Evolutionary conservation across 2,113 vertebrate species (phyloP).

Genomic region (Scortum barcoo): DNA sequence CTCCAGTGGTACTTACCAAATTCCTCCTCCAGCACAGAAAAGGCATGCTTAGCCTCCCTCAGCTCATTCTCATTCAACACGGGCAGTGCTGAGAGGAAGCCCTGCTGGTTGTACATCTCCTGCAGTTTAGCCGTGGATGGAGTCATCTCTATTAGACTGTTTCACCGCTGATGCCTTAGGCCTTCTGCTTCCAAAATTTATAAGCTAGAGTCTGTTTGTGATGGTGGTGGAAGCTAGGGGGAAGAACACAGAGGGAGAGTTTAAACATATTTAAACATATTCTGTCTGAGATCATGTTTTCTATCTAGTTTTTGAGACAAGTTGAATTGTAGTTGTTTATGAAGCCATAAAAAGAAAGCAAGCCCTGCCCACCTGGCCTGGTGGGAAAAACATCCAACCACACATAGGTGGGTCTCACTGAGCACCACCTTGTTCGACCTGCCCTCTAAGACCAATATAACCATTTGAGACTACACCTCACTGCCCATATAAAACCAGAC

Average conservation of each 20-base stretch:
- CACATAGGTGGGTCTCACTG: constrained; percentile 14
- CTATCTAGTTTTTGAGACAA: constrained; percentile 22
- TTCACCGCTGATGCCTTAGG: constrained; percentile 11
- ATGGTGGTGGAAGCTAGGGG: background rate
- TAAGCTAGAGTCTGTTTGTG: constrained; percentile 6
- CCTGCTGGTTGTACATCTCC: constrained; percentile 72
- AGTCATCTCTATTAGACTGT: constrained; percentile 55
- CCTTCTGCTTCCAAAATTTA: constrained; percentile 38
- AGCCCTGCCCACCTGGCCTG: background rate
- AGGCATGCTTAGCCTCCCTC: constrained; percentile 72
- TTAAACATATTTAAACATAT: constrained; percentile 4
- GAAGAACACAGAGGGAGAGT: constrained; percentile 8
- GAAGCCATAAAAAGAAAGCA: background rate
- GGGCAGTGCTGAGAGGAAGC: constrained; percentile 79
- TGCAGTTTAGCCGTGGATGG: constrained; percentile 38
- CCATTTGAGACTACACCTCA: background rate
- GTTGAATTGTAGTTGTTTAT: background rate
- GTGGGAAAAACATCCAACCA: constrained; percentile 43
- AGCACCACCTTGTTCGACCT: constrained; percentile 17
- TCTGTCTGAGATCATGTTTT: constrained; percentile 2
- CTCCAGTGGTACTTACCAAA: constrained; percentile 79
- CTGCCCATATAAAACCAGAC: background rate
- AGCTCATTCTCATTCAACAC: constrained; percentile 79
- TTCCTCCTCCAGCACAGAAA: constrained; percentile 81
- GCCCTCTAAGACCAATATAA: constrained; percentile 24